Conservation (phyloP, 64 coral and sea anemone species). For the Hydrozoanthus tunicans region DNA sequence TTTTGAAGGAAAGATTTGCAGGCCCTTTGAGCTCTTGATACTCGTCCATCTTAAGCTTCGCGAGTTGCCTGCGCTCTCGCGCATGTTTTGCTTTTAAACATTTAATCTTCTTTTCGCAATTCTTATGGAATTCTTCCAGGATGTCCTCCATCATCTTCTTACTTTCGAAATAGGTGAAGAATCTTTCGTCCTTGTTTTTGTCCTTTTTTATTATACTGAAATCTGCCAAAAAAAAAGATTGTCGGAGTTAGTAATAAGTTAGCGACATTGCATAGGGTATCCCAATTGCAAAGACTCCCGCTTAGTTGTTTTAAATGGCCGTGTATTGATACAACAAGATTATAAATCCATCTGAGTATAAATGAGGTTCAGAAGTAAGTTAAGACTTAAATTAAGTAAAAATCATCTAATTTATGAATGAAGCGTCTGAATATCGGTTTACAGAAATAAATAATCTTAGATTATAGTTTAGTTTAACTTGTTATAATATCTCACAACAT, state of each 20-base stretch:
- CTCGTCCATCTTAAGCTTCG: slow-evolving; percentile 72
- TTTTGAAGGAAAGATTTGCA: background rate
- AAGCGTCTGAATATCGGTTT: no score
- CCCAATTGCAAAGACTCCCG: no score
- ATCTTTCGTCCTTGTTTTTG: slow-evolving; percentile 22
- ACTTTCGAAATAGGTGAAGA: slow-evolving; percentile 49
- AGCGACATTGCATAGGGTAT: background rate
- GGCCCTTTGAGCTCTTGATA: background rate
- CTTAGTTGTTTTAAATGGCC: no score
- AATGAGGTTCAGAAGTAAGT: no score
- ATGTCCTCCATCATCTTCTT: slow-evolving; percentile 71
- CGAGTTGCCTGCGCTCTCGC: slow-evolving; percentile 52
- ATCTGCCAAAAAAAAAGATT: slow-evolving; percentile 34
- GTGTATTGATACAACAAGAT: no score
- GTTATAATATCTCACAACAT: no score
- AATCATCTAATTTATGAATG: no score
- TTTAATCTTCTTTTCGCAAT: slow-evolving; percentile 51
- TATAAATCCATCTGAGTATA: no score
- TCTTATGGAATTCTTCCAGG: slow-evolving; percentile 70
- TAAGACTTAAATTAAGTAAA: no score
- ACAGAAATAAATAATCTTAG: no score
- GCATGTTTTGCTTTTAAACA: slow-evolving; percentile 74
- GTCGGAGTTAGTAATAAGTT: background rate
- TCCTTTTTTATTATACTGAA: slow-evolving; percentile 52
- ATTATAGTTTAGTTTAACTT: no score